These are phyloP conservation scores for Drosophila cognata DNA, from an alignment of 2,888 invertebrate genomes.

Conservation along the genomic window DNA sequence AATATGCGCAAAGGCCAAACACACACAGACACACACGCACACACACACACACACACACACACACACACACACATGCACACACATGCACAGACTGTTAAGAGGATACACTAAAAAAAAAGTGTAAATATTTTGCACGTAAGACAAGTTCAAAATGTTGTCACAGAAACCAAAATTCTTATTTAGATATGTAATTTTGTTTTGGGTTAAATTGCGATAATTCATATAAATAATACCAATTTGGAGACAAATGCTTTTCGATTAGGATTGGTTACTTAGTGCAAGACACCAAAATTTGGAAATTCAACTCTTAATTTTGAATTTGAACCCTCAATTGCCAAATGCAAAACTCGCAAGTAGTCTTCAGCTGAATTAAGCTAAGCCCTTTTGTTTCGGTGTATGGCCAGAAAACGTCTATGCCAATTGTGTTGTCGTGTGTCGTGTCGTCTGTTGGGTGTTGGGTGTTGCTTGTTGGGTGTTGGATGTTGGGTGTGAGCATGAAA, in stretches of 20 bases:
- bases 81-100: not conserved
- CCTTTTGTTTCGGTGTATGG: not conserved
- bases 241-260: not conserved
- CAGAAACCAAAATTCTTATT: not conserved
- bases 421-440: conserved; percentile 9
- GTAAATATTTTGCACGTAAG: not conserved
- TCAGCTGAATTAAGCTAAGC: not conserved
- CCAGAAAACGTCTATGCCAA: conserved; percentile 5
- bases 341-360: too few species aligned
- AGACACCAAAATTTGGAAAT: not conserved
- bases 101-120: not conserved
- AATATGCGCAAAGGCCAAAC: conserved; percentile 74
- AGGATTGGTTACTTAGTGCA: not conserved
- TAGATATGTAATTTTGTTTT: fast-evolving
- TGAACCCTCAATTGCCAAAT: not conserved
- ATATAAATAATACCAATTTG: not conserved
- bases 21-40: conserved; percentile 12
- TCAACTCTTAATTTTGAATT: too few species aligned
- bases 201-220: not conserved
- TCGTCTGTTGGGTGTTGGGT: conserved; percentile 4
- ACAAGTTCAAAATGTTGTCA: not conserved
- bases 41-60: conserved; percentile 17
- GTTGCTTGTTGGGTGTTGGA: not conserved
- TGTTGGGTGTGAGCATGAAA: conserved; percentile 7
- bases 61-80: conserved; percentile 3